Base-by-base conservation (phyloP, 2,797 vertebrate genomes). In the Florisuga fusca region DNA sequence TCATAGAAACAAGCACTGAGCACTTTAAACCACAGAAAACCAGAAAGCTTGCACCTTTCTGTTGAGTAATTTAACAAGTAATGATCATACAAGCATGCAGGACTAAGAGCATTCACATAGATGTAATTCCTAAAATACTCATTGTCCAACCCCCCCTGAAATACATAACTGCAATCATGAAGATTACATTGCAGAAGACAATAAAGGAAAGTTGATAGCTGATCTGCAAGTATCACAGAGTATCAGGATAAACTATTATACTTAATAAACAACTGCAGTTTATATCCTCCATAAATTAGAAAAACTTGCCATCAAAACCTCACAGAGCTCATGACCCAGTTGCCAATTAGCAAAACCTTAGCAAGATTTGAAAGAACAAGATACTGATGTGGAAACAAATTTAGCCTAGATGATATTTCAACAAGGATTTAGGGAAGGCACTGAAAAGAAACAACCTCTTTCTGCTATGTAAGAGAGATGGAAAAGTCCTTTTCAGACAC, bases 271-370 rank as follows among this genome's bases (percentile, higher is more conserved):
- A 77, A 26, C 43, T 83, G 58, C 43, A 29, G 10, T 68, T 84
- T 54, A 71, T 53, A 69, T 45, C 27, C 62, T 82, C 31, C 31
- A 74, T 31, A 55, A 84, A 89, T 75, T n/a, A 85, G 58, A 69
- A 95, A 89, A 95, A 31, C 6, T 34, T 85, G 61, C 33, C n/a
- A 59, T 55, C 54, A 59, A 92, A 93, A 9, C 25, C 50, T 46
- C 72, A 41, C 6, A 54, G 50, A 27, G 19, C 33, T 64, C n/a
- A 8, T 31, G 55, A 75, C 55, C 58, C 34, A 58, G 38, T 33
- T 53, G 34, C 51, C 22, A 62, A 74, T 89, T 89, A 94, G 83
- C 27, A 79, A 91, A 91, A 64, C 25, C 25, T 31, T 66, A 50
- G 58, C 17, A 38, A 80, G 68, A 26, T 53, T 41, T 75, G 43